Evolutionary conservation across 37 sponge, comb jelly and placozoan genomes (phyloP), one percentile per base, ranked within the genome.

Genomic region (Lycopodina hypogea): DNA sequence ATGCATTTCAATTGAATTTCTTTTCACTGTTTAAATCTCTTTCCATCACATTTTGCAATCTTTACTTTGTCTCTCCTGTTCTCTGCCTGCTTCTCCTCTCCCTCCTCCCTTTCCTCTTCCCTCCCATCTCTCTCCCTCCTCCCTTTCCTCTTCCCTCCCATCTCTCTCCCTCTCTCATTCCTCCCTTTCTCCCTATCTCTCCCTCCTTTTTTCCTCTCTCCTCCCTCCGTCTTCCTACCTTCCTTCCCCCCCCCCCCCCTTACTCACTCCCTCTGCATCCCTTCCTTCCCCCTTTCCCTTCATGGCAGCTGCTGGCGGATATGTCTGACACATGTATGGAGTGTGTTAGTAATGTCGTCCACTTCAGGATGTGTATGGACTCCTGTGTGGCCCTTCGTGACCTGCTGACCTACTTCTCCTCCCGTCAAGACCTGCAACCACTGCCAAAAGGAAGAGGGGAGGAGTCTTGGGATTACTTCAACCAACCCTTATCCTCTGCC

Each of bases 281-380:
- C 12, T 17, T 17, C 6, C 60, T 28, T 12, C n/a, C 60, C 18
- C 12, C 60, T 59, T 4, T 69, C 22, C 37, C 29, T 30, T 60
- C 22, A 36, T 6, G 33, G 0, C 34, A 87, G 87, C 72, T 87
- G 34, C 81, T 81, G 30, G 57, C 82, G 30, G 30, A 57, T 11
- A 42, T 84, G 24, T 86, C 92, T 34, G 83, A 82, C 3, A 39
- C 93, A 9, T 77, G 51, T 53, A 41, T 97, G 45, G 90, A 92
- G 81, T 85, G 89, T 39, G 72, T 83, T 35, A 92, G 88, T 55
- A 85, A 87, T 36, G 60, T 72, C 34, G 45, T 97, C 14, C 84
- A 90, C 37, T 53, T 97, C 57, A 72, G 84, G 36, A 90, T 93
- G 48, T 97, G 98, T 92, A 86, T 93, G 24, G 98, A 97, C 79